Percentiles rank a stretch among this genome's conserved stretches.
phyloP scores from a whole-genome alignment of 2,888 invertebrate species.

The Leptopterna dolabrata region DNA sequence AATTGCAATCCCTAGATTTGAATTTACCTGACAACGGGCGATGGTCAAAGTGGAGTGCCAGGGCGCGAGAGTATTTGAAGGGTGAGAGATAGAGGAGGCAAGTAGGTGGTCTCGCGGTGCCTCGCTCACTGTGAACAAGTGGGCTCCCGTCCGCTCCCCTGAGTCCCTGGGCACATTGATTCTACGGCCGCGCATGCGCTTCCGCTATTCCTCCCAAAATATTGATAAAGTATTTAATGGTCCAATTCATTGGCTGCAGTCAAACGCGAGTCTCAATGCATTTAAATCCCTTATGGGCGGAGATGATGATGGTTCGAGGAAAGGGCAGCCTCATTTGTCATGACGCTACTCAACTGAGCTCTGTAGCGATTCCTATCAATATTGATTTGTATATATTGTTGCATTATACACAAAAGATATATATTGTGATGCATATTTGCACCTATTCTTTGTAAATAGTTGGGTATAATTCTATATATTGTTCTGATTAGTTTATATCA shows the following conservation, averaged over 20 bases:
- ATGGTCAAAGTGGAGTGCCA: not conserved
- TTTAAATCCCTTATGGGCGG: slow-evolving; percentile 11
- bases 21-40: not conserved
- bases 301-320: not conserved
- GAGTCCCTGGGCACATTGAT: slow-evolving; percentile 49
- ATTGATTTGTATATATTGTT: not conserved
- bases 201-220: slow-evolving; percentile 53
- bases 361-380: not conserved
- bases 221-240: slow-evolving; percentile 60
- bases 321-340: not conserved
- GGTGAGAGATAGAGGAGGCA: slow-evolving; percentile 21
- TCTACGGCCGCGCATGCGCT: slow-evolving; percentile 55
- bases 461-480: too few relatives aligned
- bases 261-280: slow-evolving; percentile 35
- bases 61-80: not conserved
- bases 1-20: not conserved
- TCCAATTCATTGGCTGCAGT: slow-evolving; percentile 58
- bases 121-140: slow-evolving; percentile 54
- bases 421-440: too few relatives aligned
- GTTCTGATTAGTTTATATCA: too few relatives aligned
- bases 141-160: slow-evolving; percentile 27
- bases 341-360: not conserved
- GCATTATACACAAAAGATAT: too few relatives aligned
- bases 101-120: slow-evolving; percentile 26
- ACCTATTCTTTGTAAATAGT: too few relatives aligned